Base-by-base conservation (phyloP, 2,113 vertebrate genomes). In the Mirounga angustirostris region DNA sequence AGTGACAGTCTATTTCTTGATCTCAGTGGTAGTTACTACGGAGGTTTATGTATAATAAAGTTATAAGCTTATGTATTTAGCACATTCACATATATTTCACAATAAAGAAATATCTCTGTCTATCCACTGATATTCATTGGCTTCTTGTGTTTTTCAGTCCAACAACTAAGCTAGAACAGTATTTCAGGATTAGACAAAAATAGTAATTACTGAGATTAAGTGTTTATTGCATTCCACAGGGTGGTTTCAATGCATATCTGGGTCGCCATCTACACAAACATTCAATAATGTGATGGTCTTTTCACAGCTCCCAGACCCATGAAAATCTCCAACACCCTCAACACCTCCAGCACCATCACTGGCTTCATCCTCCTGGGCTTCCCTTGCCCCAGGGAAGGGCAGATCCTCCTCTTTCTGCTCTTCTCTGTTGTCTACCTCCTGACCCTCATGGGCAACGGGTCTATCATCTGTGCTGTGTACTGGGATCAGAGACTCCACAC, bases 311-410 rank as follows among this genome's bases (percentile, higher is more conserved):
- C 22, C 46, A 80, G 28, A n/a, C 78, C 54, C 33, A 98, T 98
- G 98, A 97, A 96, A 74, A 26, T 33, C 50, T 65, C 52, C 76
- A 94, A 67, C 59, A 89, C 2, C 0, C 0, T 1, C 71, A 92
- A 22, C 12, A 94, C 12, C 56, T 92, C 86, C 78, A 97, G 33
- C 58, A 73, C 76, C 71, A 93, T 85, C 73, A 59, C 84, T 54
- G 97, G 90, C 19, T 98, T 98, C 96, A 96, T 98, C 79, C 96
- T 98, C 24, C 26, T 98, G 69, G 98, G 98, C 33, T 98, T 98
- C 79, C 50, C 74, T 58, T 84, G 84, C 78, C 1, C 89, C 85
- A 90, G 13, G 52, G 54, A 97, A 8, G 87, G 40, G 0, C 96
- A 96, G 43, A 61, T 96, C 43, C 83, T 98, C 73, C 95, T 98